A percentile compares a stretch with the other conserved stretches of the same genome.
phyloP scores from a whole-genome alignment of 2,113 vertebrate genomes.

The Muntiacus reevesi region DNA sequence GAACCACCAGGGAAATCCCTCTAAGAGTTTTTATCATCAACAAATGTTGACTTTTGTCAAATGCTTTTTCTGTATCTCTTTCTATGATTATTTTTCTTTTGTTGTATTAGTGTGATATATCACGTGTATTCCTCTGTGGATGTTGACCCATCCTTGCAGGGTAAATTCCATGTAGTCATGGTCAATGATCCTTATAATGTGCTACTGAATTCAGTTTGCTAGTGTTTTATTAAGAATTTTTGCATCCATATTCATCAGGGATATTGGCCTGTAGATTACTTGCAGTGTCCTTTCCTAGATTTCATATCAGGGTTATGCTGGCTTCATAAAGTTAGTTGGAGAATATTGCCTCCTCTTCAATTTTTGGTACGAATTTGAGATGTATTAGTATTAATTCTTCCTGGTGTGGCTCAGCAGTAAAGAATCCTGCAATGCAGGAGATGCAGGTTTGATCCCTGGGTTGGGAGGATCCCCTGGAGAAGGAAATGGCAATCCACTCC shows the following conservation, averaged over 20 bases:
- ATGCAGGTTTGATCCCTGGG: no score
- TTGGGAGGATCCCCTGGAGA: no score
- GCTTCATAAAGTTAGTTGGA: neutral
- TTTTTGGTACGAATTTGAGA: neutral
- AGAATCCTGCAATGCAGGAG: no score
- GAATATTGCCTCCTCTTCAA: neutral
- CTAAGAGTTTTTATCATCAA: neutral
- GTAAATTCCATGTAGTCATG: neutral
- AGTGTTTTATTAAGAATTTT: neutral
- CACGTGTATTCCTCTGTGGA: neutral
- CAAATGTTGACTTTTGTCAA: neutral
- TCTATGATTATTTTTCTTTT: neutral
- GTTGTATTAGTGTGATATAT: neutral
- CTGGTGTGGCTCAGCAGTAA: no score
- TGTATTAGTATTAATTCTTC: neutral
- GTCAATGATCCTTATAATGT: neutral
- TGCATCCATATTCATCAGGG: neutral
- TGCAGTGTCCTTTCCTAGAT: neutral
- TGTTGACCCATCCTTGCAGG: neutral
- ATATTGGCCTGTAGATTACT: neutral
- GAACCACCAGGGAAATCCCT: no score
- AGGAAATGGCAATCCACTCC: neutral
- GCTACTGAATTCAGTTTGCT: neutral
- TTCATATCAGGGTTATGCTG: neutral
- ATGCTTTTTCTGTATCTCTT: neutral